Evolutionary conservation across 2,113 vertebrate species (phyloP), one percentile per base, ranked within the genome.

Genomic region (Silurus meridionalis): DNA sequence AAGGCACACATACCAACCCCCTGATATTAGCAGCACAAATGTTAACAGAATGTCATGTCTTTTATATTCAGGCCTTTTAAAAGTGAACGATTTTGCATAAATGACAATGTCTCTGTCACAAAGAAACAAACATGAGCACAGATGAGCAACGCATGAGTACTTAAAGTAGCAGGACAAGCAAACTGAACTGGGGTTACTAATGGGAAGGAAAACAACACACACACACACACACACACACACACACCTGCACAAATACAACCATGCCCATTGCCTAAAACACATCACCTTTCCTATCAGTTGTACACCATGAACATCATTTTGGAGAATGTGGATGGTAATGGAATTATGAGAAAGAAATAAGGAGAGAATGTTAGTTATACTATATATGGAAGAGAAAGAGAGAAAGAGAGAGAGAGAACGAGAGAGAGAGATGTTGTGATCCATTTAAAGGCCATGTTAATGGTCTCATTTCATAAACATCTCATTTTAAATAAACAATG

Each of bases 401-500:
- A 67, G n/a, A 28, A 46, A 66, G 14, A 37, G 50, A 63, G 50
- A 61, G 50, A 63, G 61, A 60, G 55, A 50, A 2, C 53, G 77
- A 63, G n/a, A 84, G 50, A 81, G 37, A 81, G 63, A 46, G 28
- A 4, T 46, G 57, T 80, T 82, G 28, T 11, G 58, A 67, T 57
- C 46, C 17, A n/a, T 64, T 55, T 87, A 77, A 83, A 83, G 80
- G 52, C 85, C 80, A 77, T 63, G 64, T n/a, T 87, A 87, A 87
- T 48, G 71, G 37, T 50, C 37, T 72, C 69, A 48, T 72, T 21
- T 72, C 6, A 21, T 57, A 83, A 87, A 83, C 52, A 67, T 83
- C 80, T 66, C 8, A 83, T 87, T 83, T 83, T 25, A 83, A 87
- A 66, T 77, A 85, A 80, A 80, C 60, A 48, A 66, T 77, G 71